These are phyloP conservation scores for Pollenia griseotomentosa DNA, from an alignment of 2,888 invertebrate species.

Conservation along the genomic window DNA sequence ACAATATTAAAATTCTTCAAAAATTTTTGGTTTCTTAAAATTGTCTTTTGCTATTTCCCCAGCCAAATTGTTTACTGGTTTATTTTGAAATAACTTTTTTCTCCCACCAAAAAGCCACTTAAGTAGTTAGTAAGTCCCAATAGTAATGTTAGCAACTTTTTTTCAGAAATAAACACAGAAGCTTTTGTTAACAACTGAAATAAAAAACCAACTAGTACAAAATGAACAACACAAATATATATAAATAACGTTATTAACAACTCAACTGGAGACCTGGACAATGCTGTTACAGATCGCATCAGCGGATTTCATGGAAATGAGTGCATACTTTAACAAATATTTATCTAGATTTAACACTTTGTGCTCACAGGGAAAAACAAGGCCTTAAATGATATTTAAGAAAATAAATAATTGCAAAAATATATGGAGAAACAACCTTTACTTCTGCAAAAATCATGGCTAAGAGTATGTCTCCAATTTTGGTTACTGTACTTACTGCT, in stretches of 20 bases:
- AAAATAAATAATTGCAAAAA: no score
- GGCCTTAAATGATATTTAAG: not conserved
- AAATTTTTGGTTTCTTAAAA: no score
- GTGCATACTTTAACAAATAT: slow-evolving; percentile 43
- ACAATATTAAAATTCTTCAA: not conserved
- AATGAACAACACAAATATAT: not conserved
- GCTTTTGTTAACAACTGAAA: slow-evolving; percentile 26
- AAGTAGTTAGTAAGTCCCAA: slow-evolving; percentile 6
- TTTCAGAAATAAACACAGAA: not conserved
- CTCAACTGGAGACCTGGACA: slow-evolving; percentile 20
- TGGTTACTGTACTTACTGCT: no score
- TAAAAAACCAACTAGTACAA: slow-evolving; percentile 2
- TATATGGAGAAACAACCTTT: no score
- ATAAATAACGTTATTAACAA: slow-evolving; percentile 49
- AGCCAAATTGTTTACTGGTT: slow-evolving; percentile 7
- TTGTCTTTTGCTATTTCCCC: no score
- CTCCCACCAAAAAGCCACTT: not conserved
- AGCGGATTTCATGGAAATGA: slow-evolving; percentile 20
- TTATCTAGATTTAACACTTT: slow-evolving; percentile 4
- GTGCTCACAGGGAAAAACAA: not conserved
- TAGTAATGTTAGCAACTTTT: slow-evolving; percentile 13
- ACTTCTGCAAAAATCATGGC: no score
- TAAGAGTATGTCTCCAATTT: no score
- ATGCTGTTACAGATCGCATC: slow-evolving; percentile 22
- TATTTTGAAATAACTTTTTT: not conserved